phyloP scores from a whole-genome alignment of 2,797 vertebrate species.

The Gallirallus australis region DNA sequence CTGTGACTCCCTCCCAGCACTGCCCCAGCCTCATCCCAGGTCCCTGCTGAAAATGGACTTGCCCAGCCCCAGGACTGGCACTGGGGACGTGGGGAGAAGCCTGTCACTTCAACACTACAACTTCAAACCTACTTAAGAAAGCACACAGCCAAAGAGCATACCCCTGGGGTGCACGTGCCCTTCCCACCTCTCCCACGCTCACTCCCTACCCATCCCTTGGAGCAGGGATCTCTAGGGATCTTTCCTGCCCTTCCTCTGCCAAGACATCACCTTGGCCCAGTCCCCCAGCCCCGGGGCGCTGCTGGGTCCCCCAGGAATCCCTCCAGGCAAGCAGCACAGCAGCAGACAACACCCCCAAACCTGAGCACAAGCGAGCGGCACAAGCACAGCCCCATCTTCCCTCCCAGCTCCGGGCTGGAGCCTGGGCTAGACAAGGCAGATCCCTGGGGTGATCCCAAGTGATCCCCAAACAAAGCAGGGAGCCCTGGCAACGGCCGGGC shows the following conservation, averaged over 20 bases:
- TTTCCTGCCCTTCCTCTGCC: neutral
- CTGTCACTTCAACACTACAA: neutral
- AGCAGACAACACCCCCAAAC: neutral
- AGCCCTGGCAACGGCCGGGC: neutral
- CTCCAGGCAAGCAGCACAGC: neutral
- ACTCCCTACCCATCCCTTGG: rapidly evolving
- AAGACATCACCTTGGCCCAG: neutral
- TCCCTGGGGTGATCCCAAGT: neutral
- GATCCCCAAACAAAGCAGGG: neutral
- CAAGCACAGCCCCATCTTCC: neutral
- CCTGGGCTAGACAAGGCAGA: neutral
- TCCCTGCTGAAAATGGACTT: neutral
- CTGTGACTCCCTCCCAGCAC: rapidly evolving
- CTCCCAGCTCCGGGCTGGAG: rapidly evolving
- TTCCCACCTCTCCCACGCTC: neutral
- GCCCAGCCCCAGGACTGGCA: neutral
- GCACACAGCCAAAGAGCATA: neutral
- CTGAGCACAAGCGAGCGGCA: rapidly evolving
- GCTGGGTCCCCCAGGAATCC: neutral
- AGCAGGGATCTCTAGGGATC: neutral
- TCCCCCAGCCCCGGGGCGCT: neutral
- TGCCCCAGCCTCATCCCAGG: neutral
- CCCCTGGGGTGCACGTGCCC: rapidly evolving
- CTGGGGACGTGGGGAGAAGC: neutral
- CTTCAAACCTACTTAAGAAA: neutral